A percentile compares a stretch with the other conserved stretches of the same genome.
phyloP scores from a whole-genome alignment of 2,888 invertebrate species.

The Digitonthophagus gazella region DNA sequence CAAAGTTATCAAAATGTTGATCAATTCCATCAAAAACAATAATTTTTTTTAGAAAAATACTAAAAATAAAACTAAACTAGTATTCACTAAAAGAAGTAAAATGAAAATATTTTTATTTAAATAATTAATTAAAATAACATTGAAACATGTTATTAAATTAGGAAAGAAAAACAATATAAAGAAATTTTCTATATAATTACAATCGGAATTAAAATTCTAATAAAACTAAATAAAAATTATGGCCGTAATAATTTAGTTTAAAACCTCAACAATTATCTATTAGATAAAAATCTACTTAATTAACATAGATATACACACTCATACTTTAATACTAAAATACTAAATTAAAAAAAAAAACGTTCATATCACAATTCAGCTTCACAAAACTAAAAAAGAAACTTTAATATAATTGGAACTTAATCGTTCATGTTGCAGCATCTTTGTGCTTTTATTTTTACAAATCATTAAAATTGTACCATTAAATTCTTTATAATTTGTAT shows the following conservation, averaged over 20 bases:
- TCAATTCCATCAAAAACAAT: no score
- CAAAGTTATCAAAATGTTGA: no score
- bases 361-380: not conserved
- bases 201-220: no score
- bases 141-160: not conserved
- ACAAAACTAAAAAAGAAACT: not conserved
- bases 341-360: not conserved
- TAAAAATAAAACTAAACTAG: no score
- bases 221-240: no score
- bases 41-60: no score
- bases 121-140: not conserved
- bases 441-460: conserved; percentile 3
- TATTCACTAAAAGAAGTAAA: not conserved
- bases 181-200: not conserved
- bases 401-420: not conserved
- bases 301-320: not conserved
- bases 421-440: no score
- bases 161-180: no score
- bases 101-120: not conserved
- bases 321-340: not conserved
- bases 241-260: not conserved
- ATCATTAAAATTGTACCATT: conserved; percentile 23
- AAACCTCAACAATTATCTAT: not conserved
- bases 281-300: not conserved
- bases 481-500: conserved; percentile 29